Evolutionary conservation across 30 jellyfish, hydroid and myxozoan genomes (phyloP), one percentile per base, ranked within the genome.

Genomic region (Aurelia sp.): DNA sequence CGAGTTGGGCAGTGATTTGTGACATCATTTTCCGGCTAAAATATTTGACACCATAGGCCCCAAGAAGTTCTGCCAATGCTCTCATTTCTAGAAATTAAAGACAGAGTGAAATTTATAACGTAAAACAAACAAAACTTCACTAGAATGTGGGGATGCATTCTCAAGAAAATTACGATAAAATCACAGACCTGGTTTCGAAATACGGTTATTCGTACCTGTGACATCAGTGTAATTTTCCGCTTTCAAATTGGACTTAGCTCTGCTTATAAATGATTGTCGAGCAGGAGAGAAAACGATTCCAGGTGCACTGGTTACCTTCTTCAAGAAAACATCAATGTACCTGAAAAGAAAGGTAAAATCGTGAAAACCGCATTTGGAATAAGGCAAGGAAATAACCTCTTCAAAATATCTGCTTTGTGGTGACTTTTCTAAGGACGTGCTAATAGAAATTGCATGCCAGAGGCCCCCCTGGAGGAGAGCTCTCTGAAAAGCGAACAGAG

Each of bases 31-130:
- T 94, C 40, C 97, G 91, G 37, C 97, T 84, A 78, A 94, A 89
- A 69, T 77, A 91, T 30, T 87, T 92, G 77, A 94, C 99, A 23
- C 99, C 99, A 59, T 94, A 94, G 18, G 99, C 97, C 6, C 99
- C 99, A 20, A 94, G 93, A 3, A 94, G 89, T 51, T 94, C 99
- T 64, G 91, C 80, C 13, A 94, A 67, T 2, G 99, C 96, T 63
- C 94, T 83, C 99, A 94, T 89, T 89, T 94, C 99, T 94, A 51
- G 4, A 73, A 84, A 52, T 20, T 37, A 19, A 52, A 52, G 48
- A 73, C 4, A 20, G 52, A 3, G 50, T 7, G 10, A 37, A 37
- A 37, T 37, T 37, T 37, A 27, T 37, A 4, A 37, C 9, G 50
- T 37, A 4, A 0, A 37, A 37, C 50, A 37, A 37, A 37, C 7